Percentiles rank a stretch among this genome's conserved stretches.
Conservation (phyloP, 2,797 vertebrate species). For the Sebastes baramenuke region DNA sequence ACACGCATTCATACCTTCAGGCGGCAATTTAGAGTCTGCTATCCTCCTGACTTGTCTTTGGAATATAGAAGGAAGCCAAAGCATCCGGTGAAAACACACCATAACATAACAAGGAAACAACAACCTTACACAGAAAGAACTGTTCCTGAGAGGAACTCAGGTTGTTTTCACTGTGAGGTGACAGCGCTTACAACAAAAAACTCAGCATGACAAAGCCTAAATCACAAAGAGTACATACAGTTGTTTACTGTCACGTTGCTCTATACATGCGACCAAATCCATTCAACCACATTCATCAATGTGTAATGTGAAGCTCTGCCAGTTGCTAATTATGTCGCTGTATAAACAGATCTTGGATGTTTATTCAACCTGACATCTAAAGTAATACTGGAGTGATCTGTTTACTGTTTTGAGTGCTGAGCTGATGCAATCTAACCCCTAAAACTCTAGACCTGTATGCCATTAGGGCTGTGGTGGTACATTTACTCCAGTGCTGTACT, state of each 20-base stretch:
- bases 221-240: background rate
- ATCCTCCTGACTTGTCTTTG: constrained; percentile 40
- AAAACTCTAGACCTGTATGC: background rate
- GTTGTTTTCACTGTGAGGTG: background rate
- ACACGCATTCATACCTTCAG: constrained; percentile 17
- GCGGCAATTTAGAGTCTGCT: constrained; percentile 9
- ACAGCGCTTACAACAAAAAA: background rate
- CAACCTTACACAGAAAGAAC: background rate
- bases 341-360: background rate
- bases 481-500: background rate
- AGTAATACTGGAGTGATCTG: background rate
- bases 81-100: background rate
- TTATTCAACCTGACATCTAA: background rate
- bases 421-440: background rate
- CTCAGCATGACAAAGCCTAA: background rate
- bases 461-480: background rate
- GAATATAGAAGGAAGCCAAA: background rate
- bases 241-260: background rate
- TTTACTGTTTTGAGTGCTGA: background rate
- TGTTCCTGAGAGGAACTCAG: background rate
- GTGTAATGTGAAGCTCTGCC: background rate
- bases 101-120: background rate
- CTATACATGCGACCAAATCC: background rate
- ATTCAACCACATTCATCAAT: constrained; percentile 5
- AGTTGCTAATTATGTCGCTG: background rate